phyloP scores from a whole-genome alignment of 2,888 invertebrate species.

The Archips crataeganus region DNA sequence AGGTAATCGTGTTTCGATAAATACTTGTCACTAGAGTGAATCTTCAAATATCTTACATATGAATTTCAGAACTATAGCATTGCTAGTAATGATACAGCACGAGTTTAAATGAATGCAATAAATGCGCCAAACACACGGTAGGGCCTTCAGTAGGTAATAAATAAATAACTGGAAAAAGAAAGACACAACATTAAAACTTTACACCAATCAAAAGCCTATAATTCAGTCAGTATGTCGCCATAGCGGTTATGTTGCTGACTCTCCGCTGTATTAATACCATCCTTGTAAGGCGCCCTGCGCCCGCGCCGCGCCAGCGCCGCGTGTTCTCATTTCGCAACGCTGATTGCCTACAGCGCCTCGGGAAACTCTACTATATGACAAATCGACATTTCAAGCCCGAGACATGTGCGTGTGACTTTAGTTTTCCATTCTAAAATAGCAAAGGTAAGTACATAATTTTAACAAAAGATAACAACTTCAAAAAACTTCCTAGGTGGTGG shows the following conservation, averaged over 20 bases:
- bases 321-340: slow-evolving; percentile 37
- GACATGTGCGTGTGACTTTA: slow-evolving; percentile 8
- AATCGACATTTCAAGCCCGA: slow-evolving; percentile 20
- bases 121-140: too few species aligned
- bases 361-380: slow-evolving; percentile 22
- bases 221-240: not conserved
- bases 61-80: too few species aligned
- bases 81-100: too few species aligned
- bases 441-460: not conserved
- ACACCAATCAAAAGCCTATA: not conserved
- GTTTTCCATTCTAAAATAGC: not conserved
- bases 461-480: too few species aligned
- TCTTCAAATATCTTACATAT: too few species aligned
- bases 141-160: too few species aligned
- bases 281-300: slow-evolving; percentile 19
- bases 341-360: slow-evolving; percentile 25
- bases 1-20: too few species aligned
- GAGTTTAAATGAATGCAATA: too few species aligned
- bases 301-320: slow-evolving; percentile 15
- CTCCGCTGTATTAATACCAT: slow-evolving; percentile 29
- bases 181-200: too few species aligned
- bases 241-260: slow-evolving; percentile 5
- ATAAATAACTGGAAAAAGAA: too few species aligned
- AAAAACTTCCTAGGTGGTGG: too few species aligned
- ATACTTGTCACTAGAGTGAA: too few species aligned